phyloP scores from a whole-genome alignment of 2,113 vertebrate genomes.

The Centropristis striata region DNA sequence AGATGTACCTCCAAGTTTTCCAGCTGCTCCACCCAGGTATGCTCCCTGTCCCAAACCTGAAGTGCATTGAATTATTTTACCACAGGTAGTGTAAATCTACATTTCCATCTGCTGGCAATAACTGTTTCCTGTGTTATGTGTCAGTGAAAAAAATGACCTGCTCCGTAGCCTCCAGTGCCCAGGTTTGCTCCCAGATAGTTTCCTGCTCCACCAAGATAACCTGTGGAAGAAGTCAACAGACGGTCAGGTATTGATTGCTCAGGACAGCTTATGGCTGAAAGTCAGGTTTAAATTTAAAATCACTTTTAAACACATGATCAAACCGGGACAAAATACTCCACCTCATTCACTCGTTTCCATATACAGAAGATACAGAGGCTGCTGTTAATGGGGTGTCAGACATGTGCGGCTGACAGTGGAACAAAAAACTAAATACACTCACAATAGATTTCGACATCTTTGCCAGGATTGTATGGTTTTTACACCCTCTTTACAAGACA shows the following conservation, averaged over 20 bases:
- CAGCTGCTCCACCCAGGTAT: slow-evolving; percentile 70
- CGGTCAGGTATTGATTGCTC: background rate
- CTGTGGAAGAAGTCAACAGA: slow-evolving; percentile 62
- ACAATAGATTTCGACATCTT: background rate
- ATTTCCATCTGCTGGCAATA: slow-evolving; percentile 11
- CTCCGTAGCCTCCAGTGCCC: slow-evolving; percentile 71
- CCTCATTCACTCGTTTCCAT: slow-evolving; percentile 11
- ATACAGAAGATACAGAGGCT: background rate
- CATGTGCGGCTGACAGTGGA: slow-evolving; percentile 13
- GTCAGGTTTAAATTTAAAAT: background rate
- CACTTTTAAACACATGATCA: background rate
- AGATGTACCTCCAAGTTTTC: slow-evolving; percentile 55
- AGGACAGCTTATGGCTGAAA: background rate
- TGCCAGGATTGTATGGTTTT: background rate
- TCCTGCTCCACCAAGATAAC: slow-evolving; percentile 71
- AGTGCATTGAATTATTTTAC: background rate
- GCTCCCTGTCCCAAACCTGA: slow-evolving; percentile 73
- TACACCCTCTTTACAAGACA: background rate
- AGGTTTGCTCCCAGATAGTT: slow-evolving; percentile 75
- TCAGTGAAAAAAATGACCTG: slow-evolving; percentile 63
- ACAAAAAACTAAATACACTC: background rate
- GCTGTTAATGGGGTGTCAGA: background rate
- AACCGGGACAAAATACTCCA: background rate
- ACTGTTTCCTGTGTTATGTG: background rate
- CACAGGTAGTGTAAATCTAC: slow-evolving; percentile 1